Conservation (phyloP, 2,113 vertebrate species). For the Spea multiplicata region DNA sequence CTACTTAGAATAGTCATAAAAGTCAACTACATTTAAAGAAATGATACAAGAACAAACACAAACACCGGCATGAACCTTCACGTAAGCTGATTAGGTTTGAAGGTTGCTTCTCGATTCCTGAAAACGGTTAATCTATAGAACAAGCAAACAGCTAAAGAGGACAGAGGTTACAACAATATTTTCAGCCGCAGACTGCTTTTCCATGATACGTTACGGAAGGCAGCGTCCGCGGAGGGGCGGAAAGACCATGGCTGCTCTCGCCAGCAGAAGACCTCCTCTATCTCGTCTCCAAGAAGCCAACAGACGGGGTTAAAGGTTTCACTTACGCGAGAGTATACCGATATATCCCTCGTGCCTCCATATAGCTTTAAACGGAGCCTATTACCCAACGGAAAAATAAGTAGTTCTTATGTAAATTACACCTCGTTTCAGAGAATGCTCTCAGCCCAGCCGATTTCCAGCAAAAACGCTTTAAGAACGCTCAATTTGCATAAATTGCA, state of each 20-base stretch:
- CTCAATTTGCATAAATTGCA: not conserved
- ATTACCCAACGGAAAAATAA: not conserved
- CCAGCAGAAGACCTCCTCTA: not conserved
- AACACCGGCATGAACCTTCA: too few relatives aligned
- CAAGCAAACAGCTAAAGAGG: too few relatives aligned
- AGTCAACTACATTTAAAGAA: too few relatives aligned
- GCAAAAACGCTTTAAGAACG: not conserved
- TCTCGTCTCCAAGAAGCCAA: not conserved
- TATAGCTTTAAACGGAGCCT: not conserved
- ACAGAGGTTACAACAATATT: too few relatives aligned
- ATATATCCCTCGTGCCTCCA: not conserved
- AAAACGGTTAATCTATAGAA: not conserved
- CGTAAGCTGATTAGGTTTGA: not conserved
- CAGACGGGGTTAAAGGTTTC: not conserved
- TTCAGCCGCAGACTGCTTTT: not conserved
- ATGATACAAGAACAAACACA: too few relatives aligned
- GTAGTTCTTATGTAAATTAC: constrained; percentile 3
- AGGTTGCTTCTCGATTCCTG: not conserved
- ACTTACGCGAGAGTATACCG: not conserved
- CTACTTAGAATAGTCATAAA: too few relatives aligned
- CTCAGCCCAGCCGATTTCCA: not conserved
- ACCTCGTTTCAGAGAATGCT: not conserved
- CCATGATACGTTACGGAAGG: too few relatives aligned
- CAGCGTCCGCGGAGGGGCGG: too few relatives aligned
- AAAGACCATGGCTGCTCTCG: not conserved